Conservation (phyloP, 2,797 vertebrate species). For the Lates japonicus region DNA sequence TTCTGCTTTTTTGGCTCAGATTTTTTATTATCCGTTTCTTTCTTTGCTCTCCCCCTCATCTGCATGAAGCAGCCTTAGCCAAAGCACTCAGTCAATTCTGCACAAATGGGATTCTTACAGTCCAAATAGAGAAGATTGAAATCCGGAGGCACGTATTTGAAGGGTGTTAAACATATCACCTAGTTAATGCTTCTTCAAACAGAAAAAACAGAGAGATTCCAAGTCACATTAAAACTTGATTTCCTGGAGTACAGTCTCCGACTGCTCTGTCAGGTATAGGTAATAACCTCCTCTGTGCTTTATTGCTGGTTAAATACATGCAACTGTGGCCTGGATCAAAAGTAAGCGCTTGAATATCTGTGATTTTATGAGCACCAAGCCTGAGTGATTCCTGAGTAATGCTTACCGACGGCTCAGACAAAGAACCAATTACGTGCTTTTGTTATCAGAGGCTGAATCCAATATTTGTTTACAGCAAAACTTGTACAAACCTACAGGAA, state of each 20-base stretch:
- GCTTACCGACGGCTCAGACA: constrained; percentile 27
- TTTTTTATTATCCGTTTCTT: constrained; percentile 47
- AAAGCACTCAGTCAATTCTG: constrained; percentile 77
- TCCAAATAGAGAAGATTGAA: constrained; percentile 77
- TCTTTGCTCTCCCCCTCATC: constrained; percentile 56
- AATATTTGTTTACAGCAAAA: constrained; percentile 32
- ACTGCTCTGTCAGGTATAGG: constrained; percentile 38
- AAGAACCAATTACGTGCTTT: constrained; percentile 31
- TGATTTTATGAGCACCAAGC: constrained; percentile 52
- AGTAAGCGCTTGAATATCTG: constrained; percentile 27
- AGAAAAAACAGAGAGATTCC: constrained; percentile 41
- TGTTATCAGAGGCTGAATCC: constrained; percentile 21
- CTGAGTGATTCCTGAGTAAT: constrained; percentile 31
- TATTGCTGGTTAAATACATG: constrained; percentile 56
- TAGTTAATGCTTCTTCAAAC: constrained; percentile 73
- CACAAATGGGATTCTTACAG: constrained; percentile 74
- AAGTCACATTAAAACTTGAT: constrained; percentile 66
- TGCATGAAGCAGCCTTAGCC: constrained; percentile 56
- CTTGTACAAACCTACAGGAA: constrained; percentile 20
- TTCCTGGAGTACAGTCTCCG: constrained; percentile 40
- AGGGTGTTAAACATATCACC: constrained; percentile 66
- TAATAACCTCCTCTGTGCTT: constrained; percentile 37
- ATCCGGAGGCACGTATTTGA: constrained; percentile 63
- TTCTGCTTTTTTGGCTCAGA: constrained; percentile 38
- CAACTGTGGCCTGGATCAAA: constrained; percentile 57